These are phyloP conservation scores for Triplophysa dalaica DNA, from an alignment of 2,113 vertebrate genomes.

Conservation along the genomic window DNA sequence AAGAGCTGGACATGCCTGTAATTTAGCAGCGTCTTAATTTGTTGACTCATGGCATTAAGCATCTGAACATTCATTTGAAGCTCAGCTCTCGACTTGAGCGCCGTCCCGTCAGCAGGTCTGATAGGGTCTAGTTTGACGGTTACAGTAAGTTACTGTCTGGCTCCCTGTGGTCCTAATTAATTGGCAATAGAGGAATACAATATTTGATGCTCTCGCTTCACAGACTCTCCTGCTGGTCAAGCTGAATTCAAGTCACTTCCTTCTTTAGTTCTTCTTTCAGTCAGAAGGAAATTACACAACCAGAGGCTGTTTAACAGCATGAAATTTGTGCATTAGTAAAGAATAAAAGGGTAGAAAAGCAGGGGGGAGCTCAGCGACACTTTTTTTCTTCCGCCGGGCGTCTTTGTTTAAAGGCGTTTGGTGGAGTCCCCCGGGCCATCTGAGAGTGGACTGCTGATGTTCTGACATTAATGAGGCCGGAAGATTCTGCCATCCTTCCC, in stretches of 20 bases:
- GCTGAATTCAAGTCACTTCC: background rate
- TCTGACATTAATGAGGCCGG: slow-evolving; percentile 12
- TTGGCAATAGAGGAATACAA: slow-evolving; percentile 23
- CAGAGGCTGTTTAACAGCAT: background rate
- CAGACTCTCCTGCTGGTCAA: slow-evolving; percentile 18
- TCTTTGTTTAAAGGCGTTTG: slow-evolving; percentile 9
- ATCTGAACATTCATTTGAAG: slow-evolving; percentile 4
- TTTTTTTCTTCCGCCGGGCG: background rate
- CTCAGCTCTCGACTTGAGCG: background rate
- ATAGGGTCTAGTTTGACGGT: slow-evolving; percentile 29
- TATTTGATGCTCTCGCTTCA: slow-evolving; percentile 13
- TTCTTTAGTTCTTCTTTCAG: background rate
- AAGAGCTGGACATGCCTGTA: slow-evolving; percentile 21
- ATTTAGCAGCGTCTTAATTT: slow-evolving; percentile 18
- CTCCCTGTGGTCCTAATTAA: slow-evolving; percentile 46
- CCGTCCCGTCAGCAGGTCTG: slow-evolving; percentile 13
- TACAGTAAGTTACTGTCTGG: slow-evolving; percentile 35
- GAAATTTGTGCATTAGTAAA: slow-evolving; percentile 7
- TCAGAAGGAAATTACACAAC: background rate
- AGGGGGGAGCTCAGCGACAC: background rate
- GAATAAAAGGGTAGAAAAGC: background rate
- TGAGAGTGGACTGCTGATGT: slow-evolving; percentile 21
- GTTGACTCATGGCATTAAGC: slow-evolving; percentile 11
- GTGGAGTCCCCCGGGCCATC: background rate
- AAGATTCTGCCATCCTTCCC: background rate